Evolutionary conservation across 30 jellyfish, hydroid and myxozoan genomes (phyloP), one percentile per base, ranked within the genome.

Genomic region (Turritopsis dohrnii): DNA sequence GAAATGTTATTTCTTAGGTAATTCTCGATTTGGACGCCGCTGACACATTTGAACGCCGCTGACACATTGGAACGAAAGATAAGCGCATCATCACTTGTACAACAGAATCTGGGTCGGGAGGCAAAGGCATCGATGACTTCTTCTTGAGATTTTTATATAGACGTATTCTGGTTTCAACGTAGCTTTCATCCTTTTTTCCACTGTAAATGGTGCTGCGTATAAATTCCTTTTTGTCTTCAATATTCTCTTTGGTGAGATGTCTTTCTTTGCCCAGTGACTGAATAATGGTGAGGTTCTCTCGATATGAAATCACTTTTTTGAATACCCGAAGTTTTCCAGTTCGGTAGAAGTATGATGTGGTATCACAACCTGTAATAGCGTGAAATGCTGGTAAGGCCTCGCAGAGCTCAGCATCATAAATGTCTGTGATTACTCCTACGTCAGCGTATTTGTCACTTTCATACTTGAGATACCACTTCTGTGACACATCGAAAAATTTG

Each of bases 101-200:
- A 5, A 69, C 28, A 69, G 29, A 69, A 69, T 69, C 77, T 21
- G 5, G 77, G 30, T 69, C 77, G 13, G 60, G 60, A 41, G 60
- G 60, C 60, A 41, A 41, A 13, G 60, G 60, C 60, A 41, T 41
- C 5, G 60, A 41, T 3, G 60, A 41, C 60, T 41, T 41, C 5
- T 41, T 41, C 60, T 41, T 41, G 60, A 41, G 60, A 71, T 84
- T 87, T 71, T 30, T n/a, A n/a, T 87, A 80, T 54, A 87, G 81
- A 1, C 60, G 60, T 3, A 41, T 41, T 41, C 60, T 41, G 60
- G 60, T 41, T 5, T 41, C 60, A 3, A 41, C 60, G 13, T 41
- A 41, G 13, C 13, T 13, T 13, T 41, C 60, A 13, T 13, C 60
- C 5, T 41, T 41, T 13, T 41, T 41, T 69, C 28, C 77, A 22